phyloP scores from a whole-genome alignment of 2,888 invertebrate species.

The Plagiodera versicolora region DNA sequence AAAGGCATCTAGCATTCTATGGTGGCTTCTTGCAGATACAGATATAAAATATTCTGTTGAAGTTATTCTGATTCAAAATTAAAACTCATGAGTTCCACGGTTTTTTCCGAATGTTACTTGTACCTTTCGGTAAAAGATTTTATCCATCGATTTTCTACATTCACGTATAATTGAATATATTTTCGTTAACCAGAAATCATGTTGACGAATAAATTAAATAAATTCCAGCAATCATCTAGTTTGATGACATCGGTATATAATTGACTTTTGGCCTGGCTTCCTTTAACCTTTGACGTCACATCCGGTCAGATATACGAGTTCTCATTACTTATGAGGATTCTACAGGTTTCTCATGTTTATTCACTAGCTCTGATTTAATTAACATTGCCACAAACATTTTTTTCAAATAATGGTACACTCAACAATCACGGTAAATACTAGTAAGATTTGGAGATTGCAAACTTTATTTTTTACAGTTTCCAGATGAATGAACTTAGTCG shows the following conservation, averaged over 20 bases:
- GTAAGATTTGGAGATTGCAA: not conserved
- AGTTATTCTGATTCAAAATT: too few relatives aligned
- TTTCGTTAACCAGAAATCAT: not conserved
- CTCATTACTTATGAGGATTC: slow-evolving; percentile 38
- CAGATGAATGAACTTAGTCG: too few relatives aligned
- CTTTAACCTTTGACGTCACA: slow-evolving; percentile 50
- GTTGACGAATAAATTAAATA: not conserved
- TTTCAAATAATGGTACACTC: not conserved
- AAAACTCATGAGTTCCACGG: too few relatives aligned
- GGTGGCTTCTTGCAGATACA: too few relatives aligned
- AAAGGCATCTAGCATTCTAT: too few relatives aligned
- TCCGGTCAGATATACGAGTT: slow-evolving; percentile 46
- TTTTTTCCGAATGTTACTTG: too few relatives aligned
- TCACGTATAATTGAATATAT: too few relatives aligned
- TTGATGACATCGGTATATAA: slow-evolving; percentile 48
- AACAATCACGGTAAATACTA: not conserved
- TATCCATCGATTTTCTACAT: too few relatives aligned
- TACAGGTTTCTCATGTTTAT: slow-evolving; percentile 39
- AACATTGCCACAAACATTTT: slow-evolving; percentile 24
- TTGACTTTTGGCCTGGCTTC: slow-evolving; percentile 50
- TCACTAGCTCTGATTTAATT: slow-evolving; percentile 31
- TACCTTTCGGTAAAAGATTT: too few relatives aligned
- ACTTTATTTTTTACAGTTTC: too few relatives aligned
- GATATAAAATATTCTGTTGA: too few relatives aligned
- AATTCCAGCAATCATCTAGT: slow-evolving; percentile 30